Evolutionary conservation across 2,888 invertebrate species (phyloP).

Genomic region (Molanna angustata): DNA sequence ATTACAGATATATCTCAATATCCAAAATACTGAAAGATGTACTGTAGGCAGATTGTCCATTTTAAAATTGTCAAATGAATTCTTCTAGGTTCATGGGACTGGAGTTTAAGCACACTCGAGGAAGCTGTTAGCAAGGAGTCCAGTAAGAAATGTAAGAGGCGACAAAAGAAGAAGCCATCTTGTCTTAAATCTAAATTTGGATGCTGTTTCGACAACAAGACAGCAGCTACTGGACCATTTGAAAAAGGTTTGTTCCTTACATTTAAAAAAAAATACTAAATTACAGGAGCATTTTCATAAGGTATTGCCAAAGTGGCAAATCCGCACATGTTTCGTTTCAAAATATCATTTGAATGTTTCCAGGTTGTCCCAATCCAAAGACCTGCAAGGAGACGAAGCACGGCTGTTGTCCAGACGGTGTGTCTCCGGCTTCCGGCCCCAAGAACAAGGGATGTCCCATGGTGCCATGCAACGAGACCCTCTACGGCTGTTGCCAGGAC

Average conservation of each 20-base stretch:
- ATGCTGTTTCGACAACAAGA: constrained; percentile 81
- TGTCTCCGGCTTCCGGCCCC: constrained; percentile 72
- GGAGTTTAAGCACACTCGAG: constrained; percentile 54
- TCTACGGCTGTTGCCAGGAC: constrained; percentile 88
- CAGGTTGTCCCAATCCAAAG: constrained; percentile 66
- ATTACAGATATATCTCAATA: too few relatives aligned
- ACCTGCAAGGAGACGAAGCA: constrained; percentile 74
- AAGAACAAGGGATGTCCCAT: constrained; percentile 73
- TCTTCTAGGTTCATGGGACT: constrained; percentile 55
- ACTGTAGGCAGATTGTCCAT: not conserved
- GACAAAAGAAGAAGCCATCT: constrained; percentile 51
- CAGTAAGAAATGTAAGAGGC: constrained; percentile 59
- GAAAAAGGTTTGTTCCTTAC: constrained; percentile 58
- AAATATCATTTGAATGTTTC: constrained; percentile 14
- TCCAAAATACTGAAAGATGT: too few relatives aligned
- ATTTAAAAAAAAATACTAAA: not conserved
- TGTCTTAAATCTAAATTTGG: constrained; percentile 70
- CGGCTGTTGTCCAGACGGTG: constrained; percentile 82
- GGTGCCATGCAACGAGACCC: constrained; percentile 68
- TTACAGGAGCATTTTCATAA: not conserved
- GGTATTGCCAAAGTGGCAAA: not conserved
- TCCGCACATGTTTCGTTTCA: not conserved
- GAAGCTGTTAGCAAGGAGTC: constrained; percentile 47
- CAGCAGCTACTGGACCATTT: constrained; percentile 77
- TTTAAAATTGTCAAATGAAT: too few relatives aligned